Percentiles rank a stretch among this genome's conserved stretches.
Conservation (phyloP, 1,140 invertebrate species). For the Zaprionus camerounensis region DNA sequence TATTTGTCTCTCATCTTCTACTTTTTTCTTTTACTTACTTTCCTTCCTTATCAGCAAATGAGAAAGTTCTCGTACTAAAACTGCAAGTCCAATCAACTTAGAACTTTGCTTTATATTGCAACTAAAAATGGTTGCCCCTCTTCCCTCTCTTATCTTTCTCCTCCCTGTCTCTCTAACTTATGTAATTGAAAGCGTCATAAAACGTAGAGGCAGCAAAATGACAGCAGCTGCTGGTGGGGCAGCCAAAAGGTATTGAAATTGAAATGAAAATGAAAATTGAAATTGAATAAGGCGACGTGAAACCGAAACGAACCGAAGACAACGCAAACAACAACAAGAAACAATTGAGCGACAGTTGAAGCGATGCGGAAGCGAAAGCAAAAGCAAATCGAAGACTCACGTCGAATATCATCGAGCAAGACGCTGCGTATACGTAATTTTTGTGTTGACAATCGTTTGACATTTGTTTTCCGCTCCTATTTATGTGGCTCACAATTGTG, state of each 20-base stretch:
- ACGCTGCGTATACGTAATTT: constrained; percentile 53
- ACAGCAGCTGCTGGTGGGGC: constrained; percentile 9
- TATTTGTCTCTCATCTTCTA: background rate
- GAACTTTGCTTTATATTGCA: background rate
- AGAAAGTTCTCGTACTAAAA: background rate
- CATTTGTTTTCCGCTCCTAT: constrained; percentile 62
- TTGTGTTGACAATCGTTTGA: constrained; percentile 53
- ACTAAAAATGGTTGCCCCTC: background rate
- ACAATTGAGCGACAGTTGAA: constrained; percentile 39
- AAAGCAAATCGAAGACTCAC: constrained; percentile 26
- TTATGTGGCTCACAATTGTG: constrained; percentile 35
- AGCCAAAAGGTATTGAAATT: constrained; percentile 38
- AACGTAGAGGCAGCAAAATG: constrained; percentile 37
- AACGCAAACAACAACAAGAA: constrained; percentile 3
- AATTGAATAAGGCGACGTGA: constrained; percentile 38
- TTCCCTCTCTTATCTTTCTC: background rate
- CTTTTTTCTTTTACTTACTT: background rate
- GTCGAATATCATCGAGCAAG: constrained; percentile 34
- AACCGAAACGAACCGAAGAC: constrained; percentile 47
- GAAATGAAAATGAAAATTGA: constrained; percentile 19
- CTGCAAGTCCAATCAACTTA: background rate
- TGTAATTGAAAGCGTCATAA: constrained; percentile 51
- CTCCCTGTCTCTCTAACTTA: constrained; percentile 10
- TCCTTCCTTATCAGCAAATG: background rate
- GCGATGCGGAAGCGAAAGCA: constrained; percentile 47